phyloP scores from a whole-genome alignment of 2,888 invertebrate species.

The Tridacna gigas region DNA sequence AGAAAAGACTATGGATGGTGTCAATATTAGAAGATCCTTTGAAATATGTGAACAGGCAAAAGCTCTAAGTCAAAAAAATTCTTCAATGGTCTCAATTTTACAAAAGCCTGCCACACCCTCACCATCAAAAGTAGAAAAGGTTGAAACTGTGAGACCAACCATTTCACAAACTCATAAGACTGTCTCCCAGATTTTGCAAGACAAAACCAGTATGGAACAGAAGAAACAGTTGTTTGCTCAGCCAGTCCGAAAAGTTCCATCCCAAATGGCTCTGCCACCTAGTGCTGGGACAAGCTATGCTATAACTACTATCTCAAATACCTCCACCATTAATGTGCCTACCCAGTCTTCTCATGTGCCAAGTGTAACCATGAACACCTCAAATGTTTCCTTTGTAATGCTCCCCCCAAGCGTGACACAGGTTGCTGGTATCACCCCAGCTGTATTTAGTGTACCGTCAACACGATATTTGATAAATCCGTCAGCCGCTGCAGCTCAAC shows the following conservation, averaged over 20 bases:
- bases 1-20: slow-evolving; percentile 82
- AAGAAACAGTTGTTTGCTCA: slow-evolving; percentile 37
- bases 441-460: slow-evolving; percentile 69
- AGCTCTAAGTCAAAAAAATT: slow-evolving; percentile 89
- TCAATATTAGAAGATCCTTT: slow-evolving; percentile 96
- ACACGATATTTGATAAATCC: slow-evolving; percentile 66
- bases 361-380: slow-evolving; percentile 48
- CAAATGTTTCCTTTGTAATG: slow-evolving; percentile 61
- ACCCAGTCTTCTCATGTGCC: slow-evolving; percentile 38
- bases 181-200: slow-evolving; percentile 62
- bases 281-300: slow-evolving; percentile 27
- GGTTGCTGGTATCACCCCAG: slow-evolving; percentile 57
- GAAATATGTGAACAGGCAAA: slow-evolving; percentile 93
- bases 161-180: slow-evolving; percentile 61
- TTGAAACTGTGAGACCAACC: slow-evolving; percentile 50
- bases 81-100: slow-evolving; percentile 59
- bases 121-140: slow-evolving; percentile 45
- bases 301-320: slow-evolving; percentile 41
- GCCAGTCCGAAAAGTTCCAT: slow-evolving; percentile 68
- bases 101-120: slow-evolving; percentile 57
- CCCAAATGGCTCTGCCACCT: slow-evolving; percentile 54
- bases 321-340: slow-evolving; percentile 59
- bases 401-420: slow-evolving; percentile 60
- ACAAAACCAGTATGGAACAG: slow-evolving; percentile 52
- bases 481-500: slow-evolving; percentile 62